Evolutionary conservation across 2,113 vertebrate species (phyloP), one percentile per base, ranked within the genome.

Genomic region (Cygnus buccinator): DNA sequence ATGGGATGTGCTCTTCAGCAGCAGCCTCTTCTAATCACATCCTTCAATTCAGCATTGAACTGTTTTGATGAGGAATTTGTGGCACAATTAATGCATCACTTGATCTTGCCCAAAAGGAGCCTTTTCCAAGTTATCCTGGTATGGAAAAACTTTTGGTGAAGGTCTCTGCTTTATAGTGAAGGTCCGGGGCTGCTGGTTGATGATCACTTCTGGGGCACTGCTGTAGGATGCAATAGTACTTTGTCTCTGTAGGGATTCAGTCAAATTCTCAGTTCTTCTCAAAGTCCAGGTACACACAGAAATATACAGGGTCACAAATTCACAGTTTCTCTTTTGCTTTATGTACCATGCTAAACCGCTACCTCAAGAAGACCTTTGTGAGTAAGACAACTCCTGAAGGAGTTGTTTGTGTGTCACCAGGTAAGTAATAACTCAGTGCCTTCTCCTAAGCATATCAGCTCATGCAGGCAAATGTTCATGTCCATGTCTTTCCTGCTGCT

Each of bases 361-460:
- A 13, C 46, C 54, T 80, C 82, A 74, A 21, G 48, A 62, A 75
- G 39, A 28, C 25, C 46, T 70, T 55, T 7, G n/a, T 16, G 39
- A 57, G 48, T n/a, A 48, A 63, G 62, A 57, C 6, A 46, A 43
- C 35, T 29, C 41, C 55, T 20, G 55, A 75, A 57, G 90, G n/a
- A 33, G 17, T 55, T 7, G 25, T 17, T 29, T 41, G 25, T 55
- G 29, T 62, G 41, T 31, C 26, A 33, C 9, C 22, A 6, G 57
- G 31, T 63, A 66, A 71, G 28, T 4, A 73, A 37, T 11, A 43
- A 13, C 65, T 46, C 0, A 0, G 8, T 57, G 74, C 35, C 14
- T 70, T 61, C 25, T 9, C 28, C 28, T 44, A 10, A 81, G 33
- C 3, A 0, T 13, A 31, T 23, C 74, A 66, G 17, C 70, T 66